Conservation (phyloP, 2,888 invertebrate species). For the Archaeoteleia sp. region DNA sequence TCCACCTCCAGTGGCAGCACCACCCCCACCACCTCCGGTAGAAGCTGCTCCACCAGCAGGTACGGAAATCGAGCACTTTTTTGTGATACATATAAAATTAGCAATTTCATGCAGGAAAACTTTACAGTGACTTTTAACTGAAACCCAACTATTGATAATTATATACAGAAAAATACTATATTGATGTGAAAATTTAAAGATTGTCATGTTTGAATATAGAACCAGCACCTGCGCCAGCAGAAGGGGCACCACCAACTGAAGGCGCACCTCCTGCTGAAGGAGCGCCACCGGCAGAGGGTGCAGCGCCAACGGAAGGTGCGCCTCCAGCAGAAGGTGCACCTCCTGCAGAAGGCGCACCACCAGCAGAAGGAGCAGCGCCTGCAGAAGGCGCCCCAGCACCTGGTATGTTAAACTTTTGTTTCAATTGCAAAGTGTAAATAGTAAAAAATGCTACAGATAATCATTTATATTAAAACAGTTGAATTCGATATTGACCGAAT, state of each 20-base stretch:
- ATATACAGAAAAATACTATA: too few species aligned
- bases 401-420: too few species aligned
- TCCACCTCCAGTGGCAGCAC: slow-evolving; percentile 61
- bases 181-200: too few species aligned
- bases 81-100: too few species aligned
- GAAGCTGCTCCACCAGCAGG: slow-evolving; percentile 68
- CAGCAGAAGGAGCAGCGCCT: slow-evolving; percentile 47
- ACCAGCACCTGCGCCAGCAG: slow-evolving; percentile 65
- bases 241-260: slow-evolving; percentile 70
- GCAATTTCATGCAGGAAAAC: too few species aligned
- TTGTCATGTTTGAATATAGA: not conserved
- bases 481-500: too few species aligned
- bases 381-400: slow-evolving; percentile 72
- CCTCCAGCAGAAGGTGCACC: slow-evolving; percentile 47
- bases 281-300: slow-evolving; percentile 53
- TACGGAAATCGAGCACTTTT: too few species aligned
- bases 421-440: too few species aligned
- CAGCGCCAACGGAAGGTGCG: slow-evolving; percentile 54
- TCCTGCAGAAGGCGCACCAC: slow-evolving; percentile 42
- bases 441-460: too few species aligned
- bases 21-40: slow-evolving; percentile 67
- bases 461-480: too few species aligned
- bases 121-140: too few species aligned
- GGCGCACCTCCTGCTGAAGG: slow-evolving; percentile 55
- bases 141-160: too few species aligned